Evolutionary conservation across 2,888 invertebrate genomes (phyloP).

Genomic region (Clivina fossor): DNA sequence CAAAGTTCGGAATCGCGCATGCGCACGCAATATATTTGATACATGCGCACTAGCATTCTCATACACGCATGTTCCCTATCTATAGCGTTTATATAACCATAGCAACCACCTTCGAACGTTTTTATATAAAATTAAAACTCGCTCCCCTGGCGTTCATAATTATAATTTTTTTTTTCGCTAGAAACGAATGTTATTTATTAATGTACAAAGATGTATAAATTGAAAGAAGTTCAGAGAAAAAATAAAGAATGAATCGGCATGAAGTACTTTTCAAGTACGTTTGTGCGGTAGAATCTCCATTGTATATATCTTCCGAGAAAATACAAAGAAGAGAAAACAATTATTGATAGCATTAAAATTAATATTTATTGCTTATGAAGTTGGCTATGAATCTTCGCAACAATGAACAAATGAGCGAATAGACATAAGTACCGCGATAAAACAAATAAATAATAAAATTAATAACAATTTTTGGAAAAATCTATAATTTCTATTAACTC

Average conservation of each 20-base stretch:
- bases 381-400: neutral
- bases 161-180: slow-evolving; percentile 24
- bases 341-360: slow-evolving; percentile 4
- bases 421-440: no score
- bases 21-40: slow-evolving; percentile 15
- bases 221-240: slow-evolving; percentile 24
- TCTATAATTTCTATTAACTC: no score
- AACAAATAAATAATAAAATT: no score
- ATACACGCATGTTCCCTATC: neutral
- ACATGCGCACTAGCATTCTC: slow-evolving; percentile 9
- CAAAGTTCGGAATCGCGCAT: neutral
- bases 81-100: no score
- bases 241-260: slow-evolving; percentile 9
- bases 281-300: no score
- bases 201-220: slow-evolving; percentile 24
- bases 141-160: slow-evolving; percentile 27
- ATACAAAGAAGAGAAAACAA: slow-evolving; percentile 6
- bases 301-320: no score
- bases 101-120: slow-evolving; percentile 25
- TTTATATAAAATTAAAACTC: slow-evolving; percentile 33
- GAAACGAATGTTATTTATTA: slow-evolving; percentile 30
- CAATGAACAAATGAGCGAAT: no score
- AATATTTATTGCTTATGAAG: neutral
- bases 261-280: slow-evolving; percentile 14
- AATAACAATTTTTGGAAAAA: no score